These are phyloP conservation scores for Copsychus sechellarum DNA, from an alignment of 2,113 vertebrate genomes.

Conservation along the genomic window DNA sequence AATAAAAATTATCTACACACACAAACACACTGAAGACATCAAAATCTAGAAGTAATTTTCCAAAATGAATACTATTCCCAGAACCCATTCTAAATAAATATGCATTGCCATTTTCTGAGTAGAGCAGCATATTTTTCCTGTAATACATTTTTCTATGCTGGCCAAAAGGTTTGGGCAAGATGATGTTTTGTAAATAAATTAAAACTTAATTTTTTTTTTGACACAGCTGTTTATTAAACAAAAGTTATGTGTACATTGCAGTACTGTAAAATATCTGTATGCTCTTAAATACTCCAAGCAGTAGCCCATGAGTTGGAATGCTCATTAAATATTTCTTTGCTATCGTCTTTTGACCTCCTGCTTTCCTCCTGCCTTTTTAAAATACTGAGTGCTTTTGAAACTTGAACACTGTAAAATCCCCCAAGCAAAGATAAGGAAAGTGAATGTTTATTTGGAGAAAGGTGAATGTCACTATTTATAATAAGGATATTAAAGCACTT, in stretches of 20 bases:
- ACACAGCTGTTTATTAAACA: not conserved
- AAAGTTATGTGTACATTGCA: fast-evolving
- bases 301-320: not conserved
- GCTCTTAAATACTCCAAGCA: not conserved
- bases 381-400: not conserved
- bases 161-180: not conserved
- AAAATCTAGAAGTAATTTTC: not conserved
- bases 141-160: not conserved
- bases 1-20: not conserved
- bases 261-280: not conserved
- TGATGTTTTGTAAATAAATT: not conserved
- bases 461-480: not conserved
- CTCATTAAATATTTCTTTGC: not conserved
- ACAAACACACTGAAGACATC: fast-evolving
- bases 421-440: not conserved
- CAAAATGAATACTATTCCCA: not conserved
- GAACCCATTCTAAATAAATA: not conserved
- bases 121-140: not conserved
- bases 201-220: not conserved
- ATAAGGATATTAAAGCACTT: not conserved
- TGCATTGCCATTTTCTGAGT: not conserved
- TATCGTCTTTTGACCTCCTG: not conserved
- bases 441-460: not conserved
- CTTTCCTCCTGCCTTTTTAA: not conserved
- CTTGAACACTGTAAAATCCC: not conserved